Base-by-base conservation (phyloP, 2,113 vertebrate genomes). In the Progne subis region DNA sequence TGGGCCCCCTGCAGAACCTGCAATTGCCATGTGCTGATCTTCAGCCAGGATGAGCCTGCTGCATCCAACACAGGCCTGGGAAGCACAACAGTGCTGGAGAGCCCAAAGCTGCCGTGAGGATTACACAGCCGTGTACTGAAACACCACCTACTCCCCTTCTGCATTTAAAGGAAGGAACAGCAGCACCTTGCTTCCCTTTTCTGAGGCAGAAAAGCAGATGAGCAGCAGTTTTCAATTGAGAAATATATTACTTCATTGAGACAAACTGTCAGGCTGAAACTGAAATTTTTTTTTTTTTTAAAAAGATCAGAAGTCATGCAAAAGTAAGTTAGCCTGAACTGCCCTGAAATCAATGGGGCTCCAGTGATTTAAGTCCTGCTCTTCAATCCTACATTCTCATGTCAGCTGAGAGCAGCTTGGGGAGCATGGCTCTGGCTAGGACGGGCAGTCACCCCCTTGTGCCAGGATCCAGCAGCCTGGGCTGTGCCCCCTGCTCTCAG, bases 241-340 rank as follows among this genome's bases (percentile, higher is more conserved):
- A 90, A 88, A 81, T 13, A n/a, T 8, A 63, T 64, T 64, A 67
- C 26, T 88, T 78, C 80, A 95, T 94, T 97, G 68, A 96, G 82
- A 88, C 24, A 85, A 91, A 82, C 2, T 8, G 26, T 70, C 63
- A 77, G n/a, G 79, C 39, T 80, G 87, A 92, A 92, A 87, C 14
- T 3, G n/a, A 90, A 57, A 29, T 46, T 5, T 6, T 12, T 37
- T 37, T 37, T 37, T 37, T 41, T 37, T 19, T 14, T 1, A 1
- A 16, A 70, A 65, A 32, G 32, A n/a, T 32, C 68, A 34, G 8
- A 65, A 77, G 49, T 67, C 47, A 67, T 5, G 3, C 49, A 82
- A 67, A 55, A 1, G 0, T 25, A 19, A 44, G 9, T 11, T 20
- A 43, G 11, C 32, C 29, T 68, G 17, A 86, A 72, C 23, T 17